These are phyloP conservation scores for Onychostruthus taczanowskii DNA, from an alignment of 2,113 vertebrate species.

Conservation along the genomic window DNA sequence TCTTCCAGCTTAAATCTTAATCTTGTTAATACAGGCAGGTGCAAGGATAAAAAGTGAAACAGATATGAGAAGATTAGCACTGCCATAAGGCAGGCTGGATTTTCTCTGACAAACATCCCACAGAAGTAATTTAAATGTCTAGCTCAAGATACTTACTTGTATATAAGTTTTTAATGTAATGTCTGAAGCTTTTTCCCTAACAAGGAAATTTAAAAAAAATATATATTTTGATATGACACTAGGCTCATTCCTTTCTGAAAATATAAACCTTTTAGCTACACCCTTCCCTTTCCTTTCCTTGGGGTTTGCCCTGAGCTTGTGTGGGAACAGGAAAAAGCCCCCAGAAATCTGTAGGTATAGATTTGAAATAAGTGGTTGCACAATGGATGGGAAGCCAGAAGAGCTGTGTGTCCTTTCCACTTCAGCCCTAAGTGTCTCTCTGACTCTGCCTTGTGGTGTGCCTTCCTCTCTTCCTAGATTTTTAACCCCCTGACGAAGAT, in stretches of 20 bases:
- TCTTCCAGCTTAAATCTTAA: slow-evolving; percentile 44
- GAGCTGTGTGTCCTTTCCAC: rapidly evolving
- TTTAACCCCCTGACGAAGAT: neutral
- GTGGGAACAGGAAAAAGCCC: neutral
- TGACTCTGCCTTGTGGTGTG: neutral
- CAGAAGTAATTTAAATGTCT: neutral
- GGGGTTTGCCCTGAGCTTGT: neutral
- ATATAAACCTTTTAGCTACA: neutral
- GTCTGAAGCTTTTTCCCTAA: neutral
- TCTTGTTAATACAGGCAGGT: slow-evolving; percentile 52
- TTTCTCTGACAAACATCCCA: neutral
- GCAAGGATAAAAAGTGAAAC: slow-evolving; percentile 41
- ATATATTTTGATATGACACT: neutral
- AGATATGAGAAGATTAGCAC: slow-evolving; percentile 29
- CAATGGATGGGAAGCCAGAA: neutral
- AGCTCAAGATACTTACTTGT: neutral
- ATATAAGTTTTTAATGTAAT: neutral
- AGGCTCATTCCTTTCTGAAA: neutral
- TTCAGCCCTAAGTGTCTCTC: neutral
- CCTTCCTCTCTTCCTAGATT: neutral
- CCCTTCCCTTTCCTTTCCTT: neutral
- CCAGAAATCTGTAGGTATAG: neutral
- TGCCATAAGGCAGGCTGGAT: neutral
- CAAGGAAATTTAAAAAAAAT: neutral
- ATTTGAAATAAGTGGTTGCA: neutral